phyloP scores from a whole-genome alignment of 2,113 vertebrate genomes.

The Malurus cyaneus region DNA sequence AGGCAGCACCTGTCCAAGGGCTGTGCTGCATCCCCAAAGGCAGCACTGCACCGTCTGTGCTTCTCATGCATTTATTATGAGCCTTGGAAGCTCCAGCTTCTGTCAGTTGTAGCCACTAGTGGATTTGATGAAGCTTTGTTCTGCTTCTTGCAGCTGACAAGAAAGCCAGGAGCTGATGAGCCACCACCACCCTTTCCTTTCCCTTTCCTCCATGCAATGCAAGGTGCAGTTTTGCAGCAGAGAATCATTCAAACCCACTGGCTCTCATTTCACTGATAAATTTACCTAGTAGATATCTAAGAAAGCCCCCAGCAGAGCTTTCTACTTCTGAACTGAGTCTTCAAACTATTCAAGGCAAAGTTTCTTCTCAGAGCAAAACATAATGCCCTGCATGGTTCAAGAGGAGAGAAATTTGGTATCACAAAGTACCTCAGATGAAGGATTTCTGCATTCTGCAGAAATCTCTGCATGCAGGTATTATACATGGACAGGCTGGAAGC shows the following conservation, averaged over 20 bases:
- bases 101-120: neutral
- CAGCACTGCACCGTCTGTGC: neutral
- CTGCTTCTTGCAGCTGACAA: neutral
- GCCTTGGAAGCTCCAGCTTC: neutral
- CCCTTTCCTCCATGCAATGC: neutral
- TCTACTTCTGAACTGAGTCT: neutral
- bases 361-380: neutral
- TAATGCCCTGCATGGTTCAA: neutral
- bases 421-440: neutral
- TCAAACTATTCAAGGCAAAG: neutral
- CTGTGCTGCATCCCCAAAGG: constrained; percentile 22
- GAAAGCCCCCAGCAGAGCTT: neutral
- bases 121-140: neutral
- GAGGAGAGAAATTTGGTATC: neutral
- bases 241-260: neutral
- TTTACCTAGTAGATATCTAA: neutral
- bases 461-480: neutral
- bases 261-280: neutral
- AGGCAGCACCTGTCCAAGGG: constrained; percentile 39
- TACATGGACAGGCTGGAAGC: neutral
- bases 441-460: neutral
- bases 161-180: neutral
- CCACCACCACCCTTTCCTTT: neutral
- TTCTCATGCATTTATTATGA: constrained; percentile 39
- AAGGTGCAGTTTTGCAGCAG: neutral